Conservation (phyloP, 2,888 invertebrate species). For the Agapetus fuscipes region DNA sequence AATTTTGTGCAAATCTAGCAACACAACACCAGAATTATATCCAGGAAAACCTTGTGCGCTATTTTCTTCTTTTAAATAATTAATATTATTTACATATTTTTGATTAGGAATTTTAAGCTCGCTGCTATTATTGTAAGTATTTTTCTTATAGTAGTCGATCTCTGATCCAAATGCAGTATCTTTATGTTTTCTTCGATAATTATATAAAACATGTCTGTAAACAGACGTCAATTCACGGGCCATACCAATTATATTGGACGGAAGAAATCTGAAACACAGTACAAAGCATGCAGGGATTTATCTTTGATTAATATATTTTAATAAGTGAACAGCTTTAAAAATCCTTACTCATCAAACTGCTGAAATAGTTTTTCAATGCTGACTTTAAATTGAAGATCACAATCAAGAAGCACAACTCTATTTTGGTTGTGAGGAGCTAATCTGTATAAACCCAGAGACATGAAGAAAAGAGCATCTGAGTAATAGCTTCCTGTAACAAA, state of each 20-base stretch:
- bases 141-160: constrained; percentile 20
- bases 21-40: constrained; percentile 70
- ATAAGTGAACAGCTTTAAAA: neutral
- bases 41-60: constrained; percentile 66
- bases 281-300: too few species aligned
- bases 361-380: constrained; percentile 56
- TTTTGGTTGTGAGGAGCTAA: constrained; percentile 53
- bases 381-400: constrained; percentile 63
- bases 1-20: constrained; percentile 58
- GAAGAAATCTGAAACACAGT: constrained; percentile 41
- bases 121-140: neutral
- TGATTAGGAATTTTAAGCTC: too few species aligned
- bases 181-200: constrained; percentile 54
- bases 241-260: constrained; percentile 57
- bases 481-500: constrained; percentile 55
- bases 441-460: constrained; percentile 63
- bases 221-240: constrained; percentile 69
- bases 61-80: constrained; percentile 4
- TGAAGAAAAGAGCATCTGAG: constrained; percentile 67
- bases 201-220: constrained; percentile 62
- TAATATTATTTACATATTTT: too few species aligned
- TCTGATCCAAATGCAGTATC: constrained; percentile 49
- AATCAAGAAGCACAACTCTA: constrained; percentile 62
- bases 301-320: neutral
- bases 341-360: constrained; percentile 46